Conservation (phyloP, 2,888 invertebrate species). For the Camptogramma bilineatum region DNA sequence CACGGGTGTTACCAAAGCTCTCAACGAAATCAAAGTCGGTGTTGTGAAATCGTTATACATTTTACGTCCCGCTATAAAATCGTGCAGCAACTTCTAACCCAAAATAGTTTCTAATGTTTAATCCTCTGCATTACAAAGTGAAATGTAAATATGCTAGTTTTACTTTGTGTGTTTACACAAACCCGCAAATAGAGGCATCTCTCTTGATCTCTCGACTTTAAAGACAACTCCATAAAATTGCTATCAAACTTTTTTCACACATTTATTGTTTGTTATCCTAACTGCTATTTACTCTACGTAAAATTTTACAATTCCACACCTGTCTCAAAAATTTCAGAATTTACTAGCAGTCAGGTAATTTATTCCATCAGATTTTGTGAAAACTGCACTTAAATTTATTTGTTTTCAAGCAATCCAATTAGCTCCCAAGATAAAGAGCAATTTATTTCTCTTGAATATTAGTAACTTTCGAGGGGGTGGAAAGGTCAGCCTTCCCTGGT, state of each 20-base stretch:
- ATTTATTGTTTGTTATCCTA: conserved; percentile 15
- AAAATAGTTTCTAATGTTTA: conserved; percentile 63
- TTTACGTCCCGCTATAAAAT: conserved; percentile 55
- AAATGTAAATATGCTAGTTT: conserved; percentile 51
- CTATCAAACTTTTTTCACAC: conserved; percentile 18
- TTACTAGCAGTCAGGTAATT: conserved; percentile 26
- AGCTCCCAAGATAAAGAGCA: conserved; percentile 19
- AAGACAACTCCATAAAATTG: conserved; percentile 33
- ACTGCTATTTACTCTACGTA: conserved; percentile 3
- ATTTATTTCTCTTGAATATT: conserved; percentile 33
- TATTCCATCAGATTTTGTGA: conserved; percentile 24
- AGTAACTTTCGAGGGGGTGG: conserved; percentile 45
- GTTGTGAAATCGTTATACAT: conserved; percentile 54
- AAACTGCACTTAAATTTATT: conserved; percentile 28
- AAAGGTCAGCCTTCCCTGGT: conserved; percentile 65
- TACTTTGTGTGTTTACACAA: conserved; percentile 45
- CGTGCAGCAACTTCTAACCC: conserved; percentile 49
- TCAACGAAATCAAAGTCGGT: conserved; percentile 42
- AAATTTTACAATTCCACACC: conserved; percentile 9
- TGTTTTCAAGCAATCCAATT: conserved; percentile 21
- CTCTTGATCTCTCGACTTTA: conserved; percentile 42
- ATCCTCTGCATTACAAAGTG: conserved; percentile 49
- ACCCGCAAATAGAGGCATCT: conserved; percentile 44
- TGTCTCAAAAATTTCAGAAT: conserved; percentile 19
- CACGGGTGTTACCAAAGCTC: conserved; percentile 45